phyloP scores from a whole-genome alignment of 2,888 invertebrate genomes.

The Deladenus siricidicola region DNA sequence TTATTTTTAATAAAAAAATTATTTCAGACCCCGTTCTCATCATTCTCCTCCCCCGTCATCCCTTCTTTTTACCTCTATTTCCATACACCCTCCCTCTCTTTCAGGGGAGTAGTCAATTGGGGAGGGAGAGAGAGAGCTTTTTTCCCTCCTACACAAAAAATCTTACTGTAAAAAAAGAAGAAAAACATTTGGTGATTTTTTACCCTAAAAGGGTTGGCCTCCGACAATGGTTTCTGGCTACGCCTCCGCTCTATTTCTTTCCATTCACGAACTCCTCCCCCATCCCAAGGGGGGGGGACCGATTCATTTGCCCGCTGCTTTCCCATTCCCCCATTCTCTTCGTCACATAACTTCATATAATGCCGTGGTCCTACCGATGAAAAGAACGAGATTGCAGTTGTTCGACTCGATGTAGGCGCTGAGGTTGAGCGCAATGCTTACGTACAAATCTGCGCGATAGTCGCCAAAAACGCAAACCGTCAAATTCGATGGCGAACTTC shows the following conservation, averaged over 20 bases:
- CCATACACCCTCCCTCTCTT: too few species aligned
- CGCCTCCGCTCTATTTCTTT: too few species aligned
- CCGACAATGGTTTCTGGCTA: too few species aligned
- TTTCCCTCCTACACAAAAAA: too few species aligned
- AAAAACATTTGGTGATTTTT: too few species aligned
- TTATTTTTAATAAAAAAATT: background rate
- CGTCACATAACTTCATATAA: too few species aligned
- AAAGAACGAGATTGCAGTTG: conserved; percentile 15
- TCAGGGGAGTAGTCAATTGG: too few species aligned
- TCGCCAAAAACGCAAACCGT: conserved; percentile 16
- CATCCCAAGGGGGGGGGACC: background rate
- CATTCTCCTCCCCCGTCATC: too few species aligned
- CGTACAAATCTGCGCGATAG: conserved; percentile 14
- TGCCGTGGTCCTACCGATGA: conserved; percentile 10
- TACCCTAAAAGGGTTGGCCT: too few species aligned
- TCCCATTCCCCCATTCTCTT: background rate
- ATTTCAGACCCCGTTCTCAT: background rate
- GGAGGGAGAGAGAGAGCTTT: too few species aligned
- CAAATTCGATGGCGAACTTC: background rate
- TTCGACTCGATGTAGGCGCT: conserved; percentile 8
- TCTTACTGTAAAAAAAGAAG: too few species aligned
- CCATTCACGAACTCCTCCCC: background rate
- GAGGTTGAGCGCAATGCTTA: conserved; percentile 7
- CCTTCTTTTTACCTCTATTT: too few species aligned
- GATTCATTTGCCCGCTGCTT: background rate